These are phyloP conservation scores for Cepphus grylle DNA, from an alignment of 2,113 vertebrate species.

Conservation along the genomic window DNA sequence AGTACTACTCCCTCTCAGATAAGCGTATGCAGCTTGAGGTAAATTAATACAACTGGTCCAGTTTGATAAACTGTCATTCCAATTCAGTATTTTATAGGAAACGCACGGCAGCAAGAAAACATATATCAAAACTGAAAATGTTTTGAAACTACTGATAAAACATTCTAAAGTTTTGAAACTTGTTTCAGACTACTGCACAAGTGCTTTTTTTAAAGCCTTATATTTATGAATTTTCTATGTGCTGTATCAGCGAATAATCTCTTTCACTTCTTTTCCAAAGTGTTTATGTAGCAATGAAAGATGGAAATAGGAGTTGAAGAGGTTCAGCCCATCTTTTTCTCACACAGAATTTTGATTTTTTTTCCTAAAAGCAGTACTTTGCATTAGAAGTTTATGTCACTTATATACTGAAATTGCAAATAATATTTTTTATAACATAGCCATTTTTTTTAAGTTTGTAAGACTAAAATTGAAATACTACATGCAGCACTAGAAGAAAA, in stretches of 20 bases:
- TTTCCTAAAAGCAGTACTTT: neutral
- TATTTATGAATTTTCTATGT: neutral
- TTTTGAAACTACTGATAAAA: neutral
- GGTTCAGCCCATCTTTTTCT: neutral
- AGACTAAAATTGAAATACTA: neutral
- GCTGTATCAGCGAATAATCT: neutral
- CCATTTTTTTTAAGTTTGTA: neutral
- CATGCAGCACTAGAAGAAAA: neutral
- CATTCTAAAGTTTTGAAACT: neutral
- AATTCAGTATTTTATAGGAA: neutral
- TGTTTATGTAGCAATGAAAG: neutral
- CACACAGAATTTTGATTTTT: neutral
- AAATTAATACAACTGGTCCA: neutral
- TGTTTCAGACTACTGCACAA: neutral
- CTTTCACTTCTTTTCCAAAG: neutral
- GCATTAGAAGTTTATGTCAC: neutral
- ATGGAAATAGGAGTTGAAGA: neutral
- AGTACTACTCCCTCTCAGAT: neutral
- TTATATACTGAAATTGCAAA: neutral
- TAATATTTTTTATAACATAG: neutral
- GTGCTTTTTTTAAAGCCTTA: neutral
- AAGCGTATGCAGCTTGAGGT: neutral
- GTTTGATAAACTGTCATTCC: neutral
- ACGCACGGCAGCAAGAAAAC: neutral
- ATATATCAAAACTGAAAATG: neutral